These are phyloP conservation scores for Periparus ater DNA, from an alignment of 2,797 vertebrate species.

Conservation along the genomic window DNA sequence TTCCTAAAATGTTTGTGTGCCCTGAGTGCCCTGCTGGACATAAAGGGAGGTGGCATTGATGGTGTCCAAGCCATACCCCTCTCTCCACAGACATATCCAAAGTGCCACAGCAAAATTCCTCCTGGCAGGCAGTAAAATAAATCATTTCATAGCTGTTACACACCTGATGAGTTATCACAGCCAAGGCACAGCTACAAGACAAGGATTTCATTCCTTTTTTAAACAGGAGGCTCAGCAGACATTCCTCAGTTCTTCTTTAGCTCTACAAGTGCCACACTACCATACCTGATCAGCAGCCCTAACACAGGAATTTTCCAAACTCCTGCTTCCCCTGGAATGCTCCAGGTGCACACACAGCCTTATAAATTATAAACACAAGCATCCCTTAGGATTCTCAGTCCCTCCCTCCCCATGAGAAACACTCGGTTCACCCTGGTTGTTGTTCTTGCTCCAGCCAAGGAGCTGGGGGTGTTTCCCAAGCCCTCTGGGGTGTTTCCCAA, in stretches of 20 bases:
- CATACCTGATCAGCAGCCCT: neutral
- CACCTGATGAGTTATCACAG: neutral
- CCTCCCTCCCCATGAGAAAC: neutral
- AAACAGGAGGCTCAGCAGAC: neutral
- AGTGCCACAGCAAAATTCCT: neutral
- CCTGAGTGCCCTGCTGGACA: fast-evolving
- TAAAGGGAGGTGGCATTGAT: neutral
- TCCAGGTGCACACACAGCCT: neutral
- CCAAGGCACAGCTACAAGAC: neutral
- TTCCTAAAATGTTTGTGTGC: neutral
- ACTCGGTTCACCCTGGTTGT: neutral
- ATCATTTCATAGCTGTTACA: neutral
- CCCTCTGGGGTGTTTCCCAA: neutral
- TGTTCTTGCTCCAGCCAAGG: neutral
- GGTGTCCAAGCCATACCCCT: neutral
- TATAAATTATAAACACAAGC: neutral
- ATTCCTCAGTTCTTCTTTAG: neutral
- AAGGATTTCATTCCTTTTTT: neutral
- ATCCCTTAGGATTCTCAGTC: neutral
- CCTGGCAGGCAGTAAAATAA: neutral
- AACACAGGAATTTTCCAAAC: neutral
- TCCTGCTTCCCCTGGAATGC: neutral
- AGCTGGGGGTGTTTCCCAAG: neutral
- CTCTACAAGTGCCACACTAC: neutral
- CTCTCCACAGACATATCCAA: neutral